Conservation (phyloP, 2,888 invertebrate species). For the Monochamus alternatus region DNA sequence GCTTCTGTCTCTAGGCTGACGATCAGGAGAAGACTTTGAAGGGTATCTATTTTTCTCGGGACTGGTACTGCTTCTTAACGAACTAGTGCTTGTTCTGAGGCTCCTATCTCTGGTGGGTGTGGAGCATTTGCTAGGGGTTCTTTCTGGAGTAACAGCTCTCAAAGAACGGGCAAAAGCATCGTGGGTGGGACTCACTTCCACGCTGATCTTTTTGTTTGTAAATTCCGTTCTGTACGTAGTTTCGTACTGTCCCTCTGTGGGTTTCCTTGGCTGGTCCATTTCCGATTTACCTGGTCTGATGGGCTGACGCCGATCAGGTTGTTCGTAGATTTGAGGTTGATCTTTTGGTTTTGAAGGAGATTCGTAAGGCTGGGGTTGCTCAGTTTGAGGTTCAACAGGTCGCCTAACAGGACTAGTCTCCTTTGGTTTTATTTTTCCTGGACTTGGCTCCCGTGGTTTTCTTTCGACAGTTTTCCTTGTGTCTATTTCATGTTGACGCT, state of each 20-base stretch:
- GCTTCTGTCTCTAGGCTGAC: constrained; percentile 56
- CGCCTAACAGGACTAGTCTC: background rate
- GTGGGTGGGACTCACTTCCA: constrained; percentile 81
- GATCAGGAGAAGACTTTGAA: constrained; percentile 59
- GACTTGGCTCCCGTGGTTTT: constrained; percentile 7
- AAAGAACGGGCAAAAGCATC: constrained; percentile 84
- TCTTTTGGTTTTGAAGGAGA: constrained; percentile 10
- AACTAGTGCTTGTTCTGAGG: constrained; percentile 72
- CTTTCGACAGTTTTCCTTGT: constrained; percentile 40
- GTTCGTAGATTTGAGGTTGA: constrained; percentile 43
- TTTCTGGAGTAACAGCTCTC: constrained; percentile 77
- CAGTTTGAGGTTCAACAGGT: constrained; percentile 3
- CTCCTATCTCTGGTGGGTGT: constrained; percentile 74
- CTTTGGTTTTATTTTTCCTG: background rate
- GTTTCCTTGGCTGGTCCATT: constrained; percentile 61
- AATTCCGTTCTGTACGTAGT: constrained; percentile 78
- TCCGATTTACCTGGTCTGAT: constrained; percentile 63
- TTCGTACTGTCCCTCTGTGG: constrained; percentile 73
- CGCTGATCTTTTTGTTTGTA: constrained; percentile 74
- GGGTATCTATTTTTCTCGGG: constrained; percentile 64
- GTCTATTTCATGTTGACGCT: constrained; percentile 55
- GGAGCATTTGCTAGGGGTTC: constrained; percentile 70
- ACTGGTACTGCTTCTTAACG: constrained; percentile 73
- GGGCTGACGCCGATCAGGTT: constrained; percentile 61
- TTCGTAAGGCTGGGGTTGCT: constrained; percentile 1